These are phyloP conservation scores for Garra rufa DNA, from an alignment of 2,113 vertebrate genomes.

Conservation along the genomic window DNA sequence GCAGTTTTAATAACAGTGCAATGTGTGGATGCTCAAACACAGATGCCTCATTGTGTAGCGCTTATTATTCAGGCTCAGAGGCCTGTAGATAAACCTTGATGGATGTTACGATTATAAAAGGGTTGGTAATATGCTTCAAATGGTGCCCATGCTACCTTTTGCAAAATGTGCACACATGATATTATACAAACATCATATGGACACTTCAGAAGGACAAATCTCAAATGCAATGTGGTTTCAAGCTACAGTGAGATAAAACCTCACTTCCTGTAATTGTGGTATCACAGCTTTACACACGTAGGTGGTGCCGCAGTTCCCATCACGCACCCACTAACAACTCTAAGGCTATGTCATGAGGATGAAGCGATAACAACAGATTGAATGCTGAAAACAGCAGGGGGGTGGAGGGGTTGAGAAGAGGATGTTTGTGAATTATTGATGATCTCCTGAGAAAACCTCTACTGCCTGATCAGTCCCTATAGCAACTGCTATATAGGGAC, in stretches of 20 bases:
- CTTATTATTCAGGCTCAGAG: not conserved
- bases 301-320: slow-evolving; percentile 20
- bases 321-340: not conserved
- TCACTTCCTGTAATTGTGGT: slow-evolving; percentile 10
- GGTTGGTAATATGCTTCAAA: not conserved
- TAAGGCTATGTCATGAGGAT: not conserved
- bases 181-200: not conserved
- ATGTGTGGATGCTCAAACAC: not conserved
- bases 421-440: slow-evolving; percentile 66
- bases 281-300: not conserved
- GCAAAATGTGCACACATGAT: not conserved
- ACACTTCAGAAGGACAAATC: not conserved
- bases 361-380: not conserved
- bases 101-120: not conserved
- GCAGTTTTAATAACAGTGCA: not conserved
- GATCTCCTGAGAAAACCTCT: slow-evolving; percentile 47
- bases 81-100: not conserved
- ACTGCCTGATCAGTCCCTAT: slow-evolving; percentile 27
- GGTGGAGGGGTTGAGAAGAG: slow-evolving; percentile 14
- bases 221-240: not conserved
- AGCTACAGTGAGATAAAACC: not conserved
- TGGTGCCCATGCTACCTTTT: not conserved
- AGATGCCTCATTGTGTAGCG: not conserved
- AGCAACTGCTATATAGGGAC: slow-evolving; percentile 25
- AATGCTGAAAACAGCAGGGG: not conserved